Evolutionary conservation across 2,888 invertebrate species (phyloP), one percentile per base, ranked within the genome.

Genomic region (Microchrysa polita): DNA sequence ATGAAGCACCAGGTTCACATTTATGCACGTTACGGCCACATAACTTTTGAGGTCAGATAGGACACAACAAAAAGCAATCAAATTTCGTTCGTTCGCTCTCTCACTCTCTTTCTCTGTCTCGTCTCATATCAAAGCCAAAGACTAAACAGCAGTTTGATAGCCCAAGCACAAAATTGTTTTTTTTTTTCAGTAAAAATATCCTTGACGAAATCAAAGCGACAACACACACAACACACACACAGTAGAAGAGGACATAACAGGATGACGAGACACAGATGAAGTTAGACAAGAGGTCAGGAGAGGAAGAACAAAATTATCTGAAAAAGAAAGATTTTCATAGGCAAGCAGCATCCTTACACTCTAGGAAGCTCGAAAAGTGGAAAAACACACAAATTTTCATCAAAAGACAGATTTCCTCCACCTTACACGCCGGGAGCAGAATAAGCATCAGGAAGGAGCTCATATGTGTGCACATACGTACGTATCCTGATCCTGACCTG

Each of bases 111-210:
- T n/a, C n/a, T n/a, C n/a, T n/a, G n/a, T n/a, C 65, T 48, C 22
- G 20, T 18, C 42, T 22, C 48, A 65, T 65, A 69, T 40, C 34
- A 57, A 57, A 69, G 20, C 63, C 2, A 61, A 12, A 34, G 40
- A 61, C 34, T 42, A 42, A 44, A 63, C 63, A 67, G 14, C 57
- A 40, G 69, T 57, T 55, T 57, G 69, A 69, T 69, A 57, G 69
- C 55, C 55, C 40, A 55, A 40, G 57, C 55, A 57, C 69, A 69
- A 69, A 69, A 69, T 69, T 69, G 55, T 69, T 69, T 69, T 69
- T 69, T 34, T 69, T 69, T 69, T 57, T 23, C n/a, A 69, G 34
- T 42, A 57, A 69, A n/a, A 69, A 40, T 57, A 69, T 65, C 22
- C 65, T 65, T 48, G 20, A 9, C 65, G 14, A n/a, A 14, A 23